Conservation (phyloP, 2,113 vertebrate genomes). For the Anser brachyrhynchus region DNA sequence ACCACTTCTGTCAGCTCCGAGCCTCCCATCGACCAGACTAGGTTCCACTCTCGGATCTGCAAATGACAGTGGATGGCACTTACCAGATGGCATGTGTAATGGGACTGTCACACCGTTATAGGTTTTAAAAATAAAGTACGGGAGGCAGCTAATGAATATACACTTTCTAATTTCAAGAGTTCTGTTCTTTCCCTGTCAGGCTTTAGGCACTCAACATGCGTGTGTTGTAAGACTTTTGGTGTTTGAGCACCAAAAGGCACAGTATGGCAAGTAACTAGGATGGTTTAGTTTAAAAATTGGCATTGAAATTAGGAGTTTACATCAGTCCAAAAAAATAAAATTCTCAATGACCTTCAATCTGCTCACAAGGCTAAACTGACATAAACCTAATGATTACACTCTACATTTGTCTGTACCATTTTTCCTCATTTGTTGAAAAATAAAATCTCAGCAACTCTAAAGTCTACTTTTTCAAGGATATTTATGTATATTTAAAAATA, state of each 20-base stretch:
- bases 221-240: background rate
- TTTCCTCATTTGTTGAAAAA: background rate
- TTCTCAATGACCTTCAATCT: background rate
- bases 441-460: background rate
- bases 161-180: slow-evolving; percentile 11
- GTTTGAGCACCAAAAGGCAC: background rate
- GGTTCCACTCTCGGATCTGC: slow-evolving; percentile 35
- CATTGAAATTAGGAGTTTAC: background rate
- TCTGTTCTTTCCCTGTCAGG: background rate
- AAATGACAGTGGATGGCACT: slow-evolving; percentile 59
- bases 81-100: slow-evolving; percentile 62
- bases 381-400: background rate
- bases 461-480: background rate
- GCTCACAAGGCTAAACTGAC: background rate
- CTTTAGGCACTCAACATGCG: accelerated
- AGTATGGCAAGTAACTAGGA: background rate
- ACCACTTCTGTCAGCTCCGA: slow-evolving; percentile 50
- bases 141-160: slow-evolving; percentile 25
- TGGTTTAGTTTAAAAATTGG: background rate
- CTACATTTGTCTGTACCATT: background rate
- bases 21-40: slow-evolving; percentile 30
- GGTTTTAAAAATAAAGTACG: slow-evolving; percentile 18
- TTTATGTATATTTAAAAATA: background rate
- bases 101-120: slow-evolving; percentile 44
- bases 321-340: background rate